Evolutionary conservation across 2,888 invertebrate genomes (phyloP).

Genomic region (Sycophila texana): DNA sequence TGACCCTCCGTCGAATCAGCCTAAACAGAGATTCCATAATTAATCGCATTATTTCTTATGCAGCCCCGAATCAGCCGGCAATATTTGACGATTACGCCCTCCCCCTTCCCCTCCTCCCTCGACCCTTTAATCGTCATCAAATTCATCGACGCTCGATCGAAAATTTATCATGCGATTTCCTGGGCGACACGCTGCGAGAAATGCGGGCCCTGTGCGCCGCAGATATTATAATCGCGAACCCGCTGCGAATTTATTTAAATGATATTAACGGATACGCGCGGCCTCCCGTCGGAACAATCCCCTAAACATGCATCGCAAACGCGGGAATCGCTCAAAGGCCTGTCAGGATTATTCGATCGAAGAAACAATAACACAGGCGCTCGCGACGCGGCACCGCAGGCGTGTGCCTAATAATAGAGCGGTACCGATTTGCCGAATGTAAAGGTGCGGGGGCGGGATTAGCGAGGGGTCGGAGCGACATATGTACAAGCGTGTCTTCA

Average conservation of each 20-base stretch:
- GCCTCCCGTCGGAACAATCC: not conserved
- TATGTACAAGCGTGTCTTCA: conserved; percentile 7
- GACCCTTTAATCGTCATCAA: too few relatives aligned
- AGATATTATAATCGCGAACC: too few relatives aligned
- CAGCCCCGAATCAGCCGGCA: too few relatives aligned
- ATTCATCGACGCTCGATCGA: too few relatives aligned
- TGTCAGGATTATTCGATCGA: conserved; percentile 15
- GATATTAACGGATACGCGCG: not conserved
- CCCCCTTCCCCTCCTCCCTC: too few relatives aligned
- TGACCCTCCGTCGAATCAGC: too few relatives aligned
- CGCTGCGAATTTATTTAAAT: conserved; percentile 7
- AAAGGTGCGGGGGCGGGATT: not conserved
- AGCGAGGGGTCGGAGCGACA: not conserved
- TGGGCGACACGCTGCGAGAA: too few relatives aligned
- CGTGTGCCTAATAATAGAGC: conserved; percentile 25
- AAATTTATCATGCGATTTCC: too few relatives aligned
- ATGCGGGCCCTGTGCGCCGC: too few relatives aligned
- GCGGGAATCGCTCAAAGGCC: conserved; percentile 15
- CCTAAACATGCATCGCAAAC: not conserved
- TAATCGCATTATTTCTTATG: too few relatives aligned
- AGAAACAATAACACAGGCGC: conserved; percentile 35
- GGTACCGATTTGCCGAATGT: conserved; percentile 6
- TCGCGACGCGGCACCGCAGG: not conserved
- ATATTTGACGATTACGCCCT: too few relatives aligned
- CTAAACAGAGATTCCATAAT: too few relatives aligned